Conservation (phyloP, 2,113 vertebrate species). For the Platysternon megacephalum region DNA sequence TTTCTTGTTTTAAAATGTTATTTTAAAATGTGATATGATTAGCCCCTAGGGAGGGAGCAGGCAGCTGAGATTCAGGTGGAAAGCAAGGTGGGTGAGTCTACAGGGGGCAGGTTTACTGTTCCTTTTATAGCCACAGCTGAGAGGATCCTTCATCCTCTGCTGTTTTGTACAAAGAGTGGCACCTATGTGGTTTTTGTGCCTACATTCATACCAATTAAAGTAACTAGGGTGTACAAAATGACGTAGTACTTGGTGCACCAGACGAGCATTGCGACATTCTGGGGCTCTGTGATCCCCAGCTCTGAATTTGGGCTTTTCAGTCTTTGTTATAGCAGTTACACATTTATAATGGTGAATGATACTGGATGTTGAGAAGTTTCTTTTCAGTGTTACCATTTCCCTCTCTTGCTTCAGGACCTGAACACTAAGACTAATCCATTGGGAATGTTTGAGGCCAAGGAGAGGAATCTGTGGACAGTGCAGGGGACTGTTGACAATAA, state of each 20-base stretch:
- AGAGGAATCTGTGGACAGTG: neutral
- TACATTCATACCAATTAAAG: neutral
- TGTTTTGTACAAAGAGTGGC: slow-evolving; percentile 30
- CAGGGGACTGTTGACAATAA: neutral
- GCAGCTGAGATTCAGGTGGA: neutral
- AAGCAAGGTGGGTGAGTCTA: neutral
- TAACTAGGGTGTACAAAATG: fast-evolving
- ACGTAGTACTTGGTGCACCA: fast-evolving
- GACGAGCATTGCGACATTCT: neutral
- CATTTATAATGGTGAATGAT: fast-evolving
- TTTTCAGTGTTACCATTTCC: fast-evolving
- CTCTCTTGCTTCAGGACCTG: slow-evolving; percentile 28
- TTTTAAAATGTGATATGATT: neutral
- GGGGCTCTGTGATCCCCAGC: fast-evolving
- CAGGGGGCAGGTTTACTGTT: neutral
- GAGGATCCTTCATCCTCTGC: neutral
- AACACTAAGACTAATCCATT: fast-evolving
- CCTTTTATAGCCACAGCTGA: slow-evolving; percentile 28
- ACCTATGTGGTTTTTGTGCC: neutral
- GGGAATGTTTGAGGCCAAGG: neutral
- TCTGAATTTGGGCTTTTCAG: neutral
- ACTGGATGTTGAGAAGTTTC: neutral
- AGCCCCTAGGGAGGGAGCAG: neutral
- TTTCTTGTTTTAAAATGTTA: neutral
- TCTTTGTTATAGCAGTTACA: neutral